Evolutionary conservation across 53 echinoderm and acorn worm genomes (phyloP).

Genomic region (Holothuria scabra): DNA sequence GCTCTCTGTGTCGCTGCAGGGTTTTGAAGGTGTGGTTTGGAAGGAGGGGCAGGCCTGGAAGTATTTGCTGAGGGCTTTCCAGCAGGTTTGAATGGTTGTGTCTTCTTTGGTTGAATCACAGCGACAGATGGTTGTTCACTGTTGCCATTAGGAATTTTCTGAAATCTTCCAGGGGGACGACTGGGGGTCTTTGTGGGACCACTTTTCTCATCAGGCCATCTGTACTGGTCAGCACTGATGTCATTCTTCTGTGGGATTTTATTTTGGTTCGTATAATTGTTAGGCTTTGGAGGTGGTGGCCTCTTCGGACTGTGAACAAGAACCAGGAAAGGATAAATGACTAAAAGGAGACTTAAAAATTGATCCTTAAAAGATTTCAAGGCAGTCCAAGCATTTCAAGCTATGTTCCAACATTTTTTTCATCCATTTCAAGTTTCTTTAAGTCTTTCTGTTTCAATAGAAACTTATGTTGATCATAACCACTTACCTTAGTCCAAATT

Average conservation of each 20-base stretch:
- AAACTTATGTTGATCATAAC: too few species aligned
- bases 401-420: too few species aligned
- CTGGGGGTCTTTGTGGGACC: background rate
- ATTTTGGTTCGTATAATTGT: background rate
- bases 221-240: background rate
- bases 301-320: background rate
- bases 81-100: background rate
- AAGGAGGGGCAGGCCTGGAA: background rate
- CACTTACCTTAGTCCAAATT: too few species aligned
- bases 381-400: background rate
- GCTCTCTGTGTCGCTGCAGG: constrained; percentile 22
- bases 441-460: too few species aligned
- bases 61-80: background rate
- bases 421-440: too few species aligned
- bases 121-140: constrained; percentile 1
- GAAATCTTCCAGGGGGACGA: background rate
- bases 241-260: background rate
- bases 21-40: background rate
- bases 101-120: constrained; percentile 5
- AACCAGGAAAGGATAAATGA: background rate
- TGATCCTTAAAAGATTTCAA: background rate
- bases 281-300: constrained; percentile 22
- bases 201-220: constrained; percentile 14
- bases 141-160: background rate
- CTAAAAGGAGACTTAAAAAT: background rate